Conservation (phyloP, 2,797 vertebrate species). For the Galagoides demidoff region DNA sequence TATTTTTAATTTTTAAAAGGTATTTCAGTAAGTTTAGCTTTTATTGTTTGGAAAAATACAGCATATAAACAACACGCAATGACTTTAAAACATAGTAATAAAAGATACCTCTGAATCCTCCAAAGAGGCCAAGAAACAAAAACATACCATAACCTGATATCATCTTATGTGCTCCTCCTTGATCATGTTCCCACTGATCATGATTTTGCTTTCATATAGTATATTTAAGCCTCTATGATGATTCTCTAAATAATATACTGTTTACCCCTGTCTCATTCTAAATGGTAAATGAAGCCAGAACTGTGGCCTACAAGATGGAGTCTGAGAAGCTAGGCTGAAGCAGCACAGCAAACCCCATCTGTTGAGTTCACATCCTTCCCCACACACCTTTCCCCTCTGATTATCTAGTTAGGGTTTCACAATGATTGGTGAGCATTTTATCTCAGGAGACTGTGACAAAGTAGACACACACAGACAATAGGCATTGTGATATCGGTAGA, state of each 20-base stretch:
- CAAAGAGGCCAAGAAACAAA: neutral
- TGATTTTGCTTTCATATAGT: neutral
- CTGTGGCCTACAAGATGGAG: too few relatives aligned
- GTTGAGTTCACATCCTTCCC: too few relatives aligned
- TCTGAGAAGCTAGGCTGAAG: too few relatives aligned
- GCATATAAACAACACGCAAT: neutral
- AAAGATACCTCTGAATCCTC: neutral
- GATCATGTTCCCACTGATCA: neutral
- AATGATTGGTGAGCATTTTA: too few relatives aligned
- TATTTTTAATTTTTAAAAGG: neutral
- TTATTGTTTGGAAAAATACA: neutral
- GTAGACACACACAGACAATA: too few relatives aligned
- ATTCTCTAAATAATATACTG: neutral
- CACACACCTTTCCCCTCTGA: too few relatives aligned
- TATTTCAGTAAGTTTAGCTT: slow-evolving; percentile 51
- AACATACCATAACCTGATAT: neutral
- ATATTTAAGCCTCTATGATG: neutral
- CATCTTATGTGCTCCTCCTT: neutral
- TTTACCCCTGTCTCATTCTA: neutral
- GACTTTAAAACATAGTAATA: neutral
- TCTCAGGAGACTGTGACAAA: too few relatives aligned
- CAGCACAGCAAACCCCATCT: too few relatives aligned
- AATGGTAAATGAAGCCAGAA: neutral
- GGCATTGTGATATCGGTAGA: too few relatives aligned
- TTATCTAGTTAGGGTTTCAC: too few relatives aligned